Base-by-base conservation (phyloP, 2,113 vertebrate genomes). In the Falco punctatus region DNA sequence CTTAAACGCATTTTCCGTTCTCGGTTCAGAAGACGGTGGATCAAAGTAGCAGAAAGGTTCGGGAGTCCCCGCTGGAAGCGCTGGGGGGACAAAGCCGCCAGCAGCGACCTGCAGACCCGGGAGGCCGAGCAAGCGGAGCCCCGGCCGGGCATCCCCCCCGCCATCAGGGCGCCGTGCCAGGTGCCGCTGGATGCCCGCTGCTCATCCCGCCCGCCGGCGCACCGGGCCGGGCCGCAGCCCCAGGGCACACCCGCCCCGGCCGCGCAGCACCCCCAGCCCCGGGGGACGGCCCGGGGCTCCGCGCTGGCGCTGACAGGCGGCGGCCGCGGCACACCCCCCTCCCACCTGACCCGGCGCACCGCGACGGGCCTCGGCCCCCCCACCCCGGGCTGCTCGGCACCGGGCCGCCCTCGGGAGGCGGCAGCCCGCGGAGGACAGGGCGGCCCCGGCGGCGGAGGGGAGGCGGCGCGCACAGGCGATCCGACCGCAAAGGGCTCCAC, bases 21-120 rank as follows among this genome's bases (percentile, higher is more conserved):
- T 9, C 21, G 24, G 23, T 1, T 33, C 42, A 30, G 42, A 7
- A 35, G 12, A 11, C 8, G 5, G 5, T 0, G 42, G 33, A 26
- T 28, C 59, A 4, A 33, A 77, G 65, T 0, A 35, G 21, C 40
- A 6, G 54, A 10, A 44, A 15, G 30, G 13, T 8, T 6, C 5
- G 58, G 16, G 40, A 73, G 55, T 17, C 69, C 58, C 48, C 17
- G 11, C 62, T 32, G 62, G 33, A 57, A 38, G 70, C 6, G 1
- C 30, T 6, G 49, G 5, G 38, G 20, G 17, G 52, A 71, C 85
- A 54, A 38, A n/a, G 79, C 61, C 19, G 30, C 77, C 74, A 59
- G 51, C 49, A 35, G 20, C 49, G 5, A 9, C 30, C 52, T 2
- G 1, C 15, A 52, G 55, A 32, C 42, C 33, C 22, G 30, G 57